Conservation (phyloP, 2,888 invertebrate genomes). For the Autographa gamma region DNA sequence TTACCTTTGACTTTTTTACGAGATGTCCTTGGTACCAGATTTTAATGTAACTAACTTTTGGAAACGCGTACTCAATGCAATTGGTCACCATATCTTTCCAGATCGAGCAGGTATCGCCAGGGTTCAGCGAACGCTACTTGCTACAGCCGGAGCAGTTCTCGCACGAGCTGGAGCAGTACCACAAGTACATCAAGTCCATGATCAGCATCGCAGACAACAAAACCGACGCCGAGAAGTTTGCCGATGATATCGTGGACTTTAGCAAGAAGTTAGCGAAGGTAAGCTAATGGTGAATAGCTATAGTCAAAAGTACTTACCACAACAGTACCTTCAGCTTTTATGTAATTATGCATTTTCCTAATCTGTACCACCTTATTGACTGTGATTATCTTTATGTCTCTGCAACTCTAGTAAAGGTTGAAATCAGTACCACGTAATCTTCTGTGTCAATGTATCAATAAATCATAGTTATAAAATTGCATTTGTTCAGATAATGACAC, state of each 20-base stretch:
- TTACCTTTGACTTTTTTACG: too few relatives aligned
- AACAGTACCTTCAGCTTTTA: too few relatives aligned
- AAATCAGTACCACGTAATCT: background rate
- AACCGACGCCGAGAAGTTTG: constrained; percentile 84
- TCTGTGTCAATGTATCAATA: background rate
- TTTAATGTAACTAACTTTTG: too few relatives aligned
- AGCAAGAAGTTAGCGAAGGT: constrained; percentile 91
- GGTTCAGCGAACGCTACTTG: constrained; percentile 91
- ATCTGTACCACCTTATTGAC: too few relatives aligned
- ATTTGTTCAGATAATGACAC: constrained; percentile 89
- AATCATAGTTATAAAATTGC: background rate
- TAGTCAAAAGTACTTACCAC: too few relatives aligned
- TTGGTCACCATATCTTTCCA: too few relatives aligned
- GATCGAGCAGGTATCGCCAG: constrained; percentile 91
- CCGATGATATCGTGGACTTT: constrained; percentile 89
- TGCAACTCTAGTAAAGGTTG: background rate
- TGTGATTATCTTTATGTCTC: too few relatives aligned
- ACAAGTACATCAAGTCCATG: constrained; percentile 89
- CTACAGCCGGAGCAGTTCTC: constrained; percentile 89
- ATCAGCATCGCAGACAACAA: constrained; percentile 83
- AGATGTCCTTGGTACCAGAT: too few relatives aligned
- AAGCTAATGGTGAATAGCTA: constrained; percentile 27
- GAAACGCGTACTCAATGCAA: too few relatives aligned
- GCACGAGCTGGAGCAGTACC: constrained; percentile 90
- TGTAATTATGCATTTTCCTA: too few relatives aligned